Base-by-base conservation (phyloP, 2,888 invertebrate species). In the Epirrita christyi region DNA sequence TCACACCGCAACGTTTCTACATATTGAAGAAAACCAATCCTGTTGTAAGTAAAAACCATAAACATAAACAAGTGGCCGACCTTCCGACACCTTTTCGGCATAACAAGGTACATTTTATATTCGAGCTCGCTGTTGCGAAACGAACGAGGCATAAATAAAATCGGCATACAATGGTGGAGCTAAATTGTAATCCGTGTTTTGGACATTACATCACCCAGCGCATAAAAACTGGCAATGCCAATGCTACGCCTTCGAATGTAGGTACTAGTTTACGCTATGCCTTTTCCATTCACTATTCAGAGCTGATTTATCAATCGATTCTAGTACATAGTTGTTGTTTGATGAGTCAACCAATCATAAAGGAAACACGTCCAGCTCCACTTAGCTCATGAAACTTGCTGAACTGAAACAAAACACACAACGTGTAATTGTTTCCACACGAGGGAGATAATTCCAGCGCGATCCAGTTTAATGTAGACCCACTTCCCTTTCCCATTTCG, bases 221-320 rank as follows among this genome's bases (percentile, higher is more conserved):
- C 61, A 71, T 76, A 85, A 86, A 86, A 87, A 85, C 77, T 78
- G 77, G 75, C 85, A 85, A 84, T 86, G 85, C 79, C 83, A 85
- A 83, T 84, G 81, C 78, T 82, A 82, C 81, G 78, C 75, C 76
- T 77, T 65, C 71, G 60, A 73, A 72, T 70, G 56, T 69, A 65
- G 61, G 45, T 65, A 71, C 71, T 64, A 67, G 65, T 67, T 69
- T 58, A 50, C 37, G 32, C 45, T 34, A 28, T 42, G 42, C 37
- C 28, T 49, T 41, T 54, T 70, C 66, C 82, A 83, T 83, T 82
- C 81, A 81, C 64, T 67, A 66, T 64, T 70, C 61, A 55, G 44
- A 51, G 48, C 48, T 63, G 61, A 59, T 64, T 62, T 56, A 66
- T 63, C 55, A 60, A 63, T 58, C 56, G 49, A 43, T 50, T 54